Evolutionary conservation across 2,113 vertebrate genomes (phyloP).

Genomic region (Tachysurus vachellii): DNA sequence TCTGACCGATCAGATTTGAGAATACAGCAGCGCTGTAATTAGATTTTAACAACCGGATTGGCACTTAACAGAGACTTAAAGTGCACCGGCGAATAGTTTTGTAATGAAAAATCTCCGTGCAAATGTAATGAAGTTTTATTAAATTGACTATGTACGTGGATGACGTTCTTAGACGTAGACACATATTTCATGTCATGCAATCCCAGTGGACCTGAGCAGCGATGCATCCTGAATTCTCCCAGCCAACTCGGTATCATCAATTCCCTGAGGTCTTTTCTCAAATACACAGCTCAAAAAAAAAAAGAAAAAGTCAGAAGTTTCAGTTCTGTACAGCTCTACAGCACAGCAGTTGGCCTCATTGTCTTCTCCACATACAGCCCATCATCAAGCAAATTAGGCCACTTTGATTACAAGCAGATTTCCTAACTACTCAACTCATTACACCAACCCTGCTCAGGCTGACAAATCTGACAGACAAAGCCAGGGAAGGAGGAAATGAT

Average conservation of each 20-base stretch:
- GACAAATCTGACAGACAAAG: slow-evolving; percentile 41
- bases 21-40: not conserved
- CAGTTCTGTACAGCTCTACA: not conserved
- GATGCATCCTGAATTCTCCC: not conserved
- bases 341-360: slow-evolving; percentile 63
- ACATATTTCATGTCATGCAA: not conserved
- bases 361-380: slow-evolving; percentile 56
- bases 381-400: slow-evolving; percentile 63
- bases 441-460: slow-evolving; percentile 43
- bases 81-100: not conserved
- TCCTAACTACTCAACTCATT: slow-evolving; percentile 61
- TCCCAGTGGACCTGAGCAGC: not conserved
- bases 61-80: not conserved
- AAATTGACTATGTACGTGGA: not conserved
- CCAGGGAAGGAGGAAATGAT: slow-evolving; percentile 7
- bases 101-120: not conserved
- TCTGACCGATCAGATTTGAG: not conserved
- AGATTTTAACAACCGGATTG: not conserved
- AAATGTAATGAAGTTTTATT: not conserved
- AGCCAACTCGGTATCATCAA: not conserved
- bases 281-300: not conserved
- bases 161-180: not conserved
- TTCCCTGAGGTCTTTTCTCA: not conserved
- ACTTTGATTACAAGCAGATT: slow-evolving; percentile 58
- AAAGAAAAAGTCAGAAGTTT: not conserved